Percentiles rank a stretch among this genome's conserved stretches.
These are phyloP conservation scores for Zoanthus sociatus DNA, from an alignment of 92 coral and sea anemone genomes.

Conservation along the genomic window DNA sequence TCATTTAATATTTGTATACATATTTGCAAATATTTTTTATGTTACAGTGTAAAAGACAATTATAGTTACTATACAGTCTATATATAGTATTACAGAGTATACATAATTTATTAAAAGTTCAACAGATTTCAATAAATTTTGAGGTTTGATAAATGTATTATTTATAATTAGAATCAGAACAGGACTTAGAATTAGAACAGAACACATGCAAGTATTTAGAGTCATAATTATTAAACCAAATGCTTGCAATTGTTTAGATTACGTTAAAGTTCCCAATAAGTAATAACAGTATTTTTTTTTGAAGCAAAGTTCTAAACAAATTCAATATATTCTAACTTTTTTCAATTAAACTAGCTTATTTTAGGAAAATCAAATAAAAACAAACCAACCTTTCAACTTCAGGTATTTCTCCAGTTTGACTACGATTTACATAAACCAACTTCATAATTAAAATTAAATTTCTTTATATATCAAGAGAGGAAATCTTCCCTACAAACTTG, in stretches of 20 bases:
- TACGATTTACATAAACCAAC: neutral
- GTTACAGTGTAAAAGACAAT: neutral
- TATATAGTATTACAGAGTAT: too few relatives aligned
- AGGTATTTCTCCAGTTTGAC: neutral
- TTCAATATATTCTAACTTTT: neutral
- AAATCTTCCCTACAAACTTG: too few relatives aligned
- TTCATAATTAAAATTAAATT: neutral
- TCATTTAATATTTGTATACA: too few relatives aligned
- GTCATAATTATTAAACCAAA: neutral
- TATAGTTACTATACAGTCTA: too few relatives aligned
- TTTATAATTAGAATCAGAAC: too few relatives aligned
- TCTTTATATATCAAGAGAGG: too few relatives aligned
- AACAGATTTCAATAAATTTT: neutral
- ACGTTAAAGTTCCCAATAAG: conserved; percentile 6
- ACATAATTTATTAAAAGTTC: neutral
- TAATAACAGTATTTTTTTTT: neutral
- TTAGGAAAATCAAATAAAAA: neutral
- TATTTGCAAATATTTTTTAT: too few relatives aligned
- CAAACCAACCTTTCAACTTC: neutral
- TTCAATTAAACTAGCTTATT: neutral
- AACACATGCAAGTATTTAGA: neutral
- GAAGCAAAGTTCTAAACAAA: neutral
- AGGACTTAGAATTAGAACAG: neutral
- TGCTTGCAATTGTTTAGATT: conserved; percentile 5
- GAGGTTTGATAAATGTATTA: neutral